Conservation (phyloP, 1,140 invertebrate species). For the Drosophila triauraria region DNA sequence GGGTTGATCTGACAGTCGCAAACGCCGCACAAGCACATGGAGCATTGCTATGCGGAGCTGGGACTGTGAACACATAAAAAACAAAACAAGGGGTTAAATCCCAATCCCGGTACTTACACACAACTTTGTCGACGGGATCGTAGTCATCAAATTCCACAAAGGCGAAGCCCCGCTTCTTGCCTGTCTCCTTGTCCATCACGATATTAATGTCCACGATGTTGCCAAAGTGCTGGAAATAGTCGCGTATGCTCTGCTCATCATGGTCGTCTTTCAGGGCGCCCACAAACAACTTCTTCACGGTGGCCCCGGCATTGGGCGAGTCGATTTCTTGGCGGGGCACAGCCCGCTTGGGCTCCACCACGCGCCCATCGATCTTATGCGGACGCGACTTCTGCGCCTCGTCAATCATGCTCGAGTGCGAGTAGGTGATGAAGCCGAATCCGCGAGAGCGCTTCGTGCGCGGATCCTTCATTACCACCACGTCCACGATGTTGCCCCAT, state of each 20-base stretch:
- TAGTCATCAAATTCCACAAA: constrained; percentile 99
- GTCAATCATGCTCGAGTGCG: constrained; percentile 96
- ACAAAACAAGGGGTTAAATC: background rate
- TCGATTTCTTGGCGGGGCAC: constrained; percentile 97
- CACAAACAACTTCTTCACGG: constrained; percentile 98
- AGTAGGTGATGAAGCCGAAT: constrained; percentile 99
- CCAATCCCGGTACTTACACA: constrained; percentile 87
- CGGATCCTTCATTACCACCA: constrained; percentile 99
- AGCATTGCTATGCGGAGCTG: constrained; percentile 74
- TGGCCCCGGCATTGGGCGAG: constrained; percentile 95
- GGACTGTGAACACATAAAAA: constrained; percentile 47
- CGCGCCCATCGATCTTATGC: constrained; percentile 90
- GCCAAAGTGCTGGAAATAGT: constrained; percentile 95
- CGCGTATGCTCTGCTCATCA: constrained; percentile 93
- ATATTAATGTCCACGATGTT: constrained; percentile 93
- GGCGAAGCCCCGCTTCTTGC: constrained; percentile 96
- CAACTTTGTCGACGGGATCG: constrained; percentile 98
- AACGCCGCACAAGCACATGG: constrained; percentile 72
- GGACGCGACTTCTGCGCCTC: constrained; percentile 95
- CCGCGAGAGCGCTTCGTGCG: constrained; percentile 96
- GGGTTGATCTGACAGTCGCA: constrained; percentile 61
- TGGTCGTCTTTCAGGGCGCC: constrained; percentile 96
- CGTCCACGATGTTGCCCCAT: constrained; percentile 99
- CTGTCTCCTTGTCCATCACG: constrained; percentile 95
- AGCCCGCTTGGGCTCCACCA: constrained; percentile 98